Base-by-base conservation (phyloP, 2,113 vertebrate genomes). In the Charadrius vociferus region DNA sequence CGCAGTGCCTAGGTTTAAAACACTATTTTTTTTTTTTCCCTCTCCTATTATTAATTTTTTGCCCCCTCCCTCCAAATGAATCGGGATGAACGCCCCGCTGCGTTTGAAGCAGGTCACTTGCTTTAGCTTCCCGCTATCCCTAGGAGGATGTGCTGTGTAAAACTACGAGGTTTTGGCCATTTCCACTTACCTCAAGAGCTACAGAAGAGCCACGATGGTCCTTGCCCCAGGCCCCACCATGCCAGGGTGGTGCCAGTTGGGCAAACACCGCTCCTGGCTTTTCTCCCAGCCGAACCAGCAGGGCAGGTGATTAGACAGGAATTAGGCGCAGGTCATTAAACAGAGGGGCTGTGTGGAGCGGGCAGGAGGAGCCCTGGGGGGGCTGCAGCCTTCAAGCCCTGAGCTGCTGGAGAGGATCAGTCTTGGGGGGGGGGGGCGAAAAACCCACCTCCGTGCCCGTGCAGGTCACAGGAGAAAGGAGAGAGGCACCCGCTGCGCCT, bases 91-190 rank as follows among this genome's bases (percentile, higher is more conserved):
- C 0, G 13, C 27, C 9, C 24, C 8, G n/a, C 78, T 75, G 37
- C 14, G 2, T 2, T 2, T 12, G 17, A 10, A 71, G 49, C 49
- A 50, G 9, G 15, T 8, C 70, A 3, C 24, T 27, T 0, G 6
- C 43, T 59, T 41, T 9, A 14, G 45, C 1, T 41, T 26, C 29
- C 34, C 5, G 0, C 50, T 37, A 1, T 13, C 7, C 6, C 2
- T 4, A 6, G 9, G 16, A 16, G 36, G 72, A 74, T 27, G 61
- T 0, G 18, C 50, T 43, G 39, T 7, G 1, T 12, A 12, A 83
- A 81, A 29, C 0, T 0, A 4, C 2, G 10, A 71, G 8, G 6
- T 34, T 78, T n/a, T 1, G 24, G 63, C 3, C 1, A 1, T 59
- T 59, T 56, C 41, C 37, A 79, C n/a, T 71, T 47, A 7, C 91